Evolutionary conservation across 1,140 invertebrate genomes (phyloP), one percentile per base, ranked within the genome.

Genomic region (Hycleus phaleratus): DNA sequence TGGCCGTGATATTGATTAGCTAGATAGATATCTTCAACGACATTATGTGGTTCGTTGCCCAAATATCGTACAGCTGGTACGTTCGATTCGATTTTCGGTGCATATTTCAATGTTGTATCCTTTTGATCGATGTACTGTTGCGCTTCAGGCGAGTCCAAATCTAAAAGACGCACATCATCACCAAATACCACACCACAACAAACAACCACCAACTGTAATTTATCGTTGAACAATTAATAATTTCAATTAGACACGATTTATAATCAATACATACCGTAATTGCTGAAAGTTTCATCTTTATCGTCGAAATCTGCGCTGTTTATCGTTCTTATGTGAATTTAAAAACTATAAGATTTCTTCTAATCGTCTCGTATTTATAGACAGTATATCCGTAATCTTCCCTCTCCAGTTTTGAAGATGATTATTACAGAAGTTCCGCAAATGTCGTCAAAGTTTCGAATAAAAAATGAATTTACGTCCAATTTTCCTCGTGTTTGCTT

Each of bases 1-100:
- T 85, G 82, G 0, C 82, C 82, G 61, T 85, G 82, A 64, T 78
- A 85, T 67, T 85, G 82, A 57, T 78, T 77, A 1, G 82, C 82
- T 49, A 81, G 70, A 65, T 84, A 84, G 25, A 83, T 81, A 73
- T 84, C 82, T 72, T 85, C 82, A 25, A 81, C 72, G 49, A 82
- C 83, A 8, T 84, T 78, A n/a, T 83, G 78, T 3, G 81, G 78
- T 67, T 82, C 80, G 46, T 83, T 77, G 46, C 82, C 60, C 75
- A 70, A 69, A 63, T 71, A 73, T 50, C 74, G 62, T 3, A 75
- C 71, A 45, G 75, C 75, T 8, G 76, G 75, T 45, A 78, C 65
- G 3, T 75, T 73, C 49, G 75, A 73, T 56, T 78, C 77, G 2
- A 78, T 72, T 64, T 79, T 78, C 1, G 77, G 77, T 1, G 78